phyloP scores from a whole-genome alignment of 2,113 vertebrate species.

The Symphodus melops region DNA sequence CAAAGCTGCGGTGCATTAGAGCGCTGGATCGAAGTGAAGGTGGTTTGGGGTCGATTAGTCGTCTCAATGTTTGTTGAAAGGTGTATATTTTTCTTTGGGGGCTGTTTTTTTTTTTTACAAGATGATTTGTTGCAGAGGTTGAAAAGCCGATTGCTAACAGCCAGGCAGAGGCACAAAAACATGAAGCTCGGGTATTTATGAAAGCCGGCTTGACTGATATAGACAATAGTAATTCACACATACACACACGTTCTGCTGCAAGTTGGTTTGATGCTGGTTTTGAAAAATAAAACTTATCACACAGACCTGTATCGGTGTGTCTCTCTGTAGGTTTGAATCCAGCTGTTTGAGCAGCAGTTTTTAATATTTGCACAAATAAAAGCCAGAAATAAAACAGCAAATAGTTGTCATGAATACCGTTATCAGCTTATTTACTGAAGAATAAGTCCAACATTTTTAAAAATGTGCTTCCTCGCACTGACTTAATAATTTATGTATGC shows the following conservation, averaged over 20 bases:
- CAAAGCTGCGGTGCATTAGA: conserved; percentile 9
- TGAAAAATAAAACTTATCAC: conserved; percentile 14
- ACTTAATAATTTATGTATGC: no score
- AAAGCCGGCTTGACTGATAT: neutral
- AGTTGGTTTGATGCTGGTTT: no score
- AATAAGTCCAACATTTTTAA: no score
- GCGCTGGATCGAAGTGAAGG: neutral
- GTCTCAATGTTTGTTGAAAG: conserved; percentile 28
- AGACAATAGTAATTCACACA: neutral
- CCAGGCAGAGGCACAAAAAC: neutral
- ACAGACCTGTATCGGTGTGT: conserved; percentile 1
- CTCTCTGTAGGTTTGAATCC: neutral
- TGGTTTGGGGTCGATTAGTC: conserved; percentile 14
- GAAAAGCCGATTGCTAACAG: conserved; percentile 16
- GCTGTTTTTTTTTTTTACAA: conserved; percentile 1
- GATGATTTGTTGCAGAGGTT: neutral
- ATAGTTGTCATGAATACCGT: no score
- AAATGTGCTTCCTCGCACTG: no score
- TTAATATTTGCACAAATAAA: no score
- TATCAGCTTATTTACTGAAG: no score
- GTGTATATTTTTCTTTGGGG: conserved; percentile 32
- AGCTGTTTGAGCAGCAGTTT: no score
- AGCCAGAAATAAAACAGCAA: no score
- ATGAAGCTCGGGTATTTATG: neutral
- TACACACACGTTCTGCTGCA: neutral